Percentiles rank a stretch among this genome's conserved stretches.
Conservation (phyloP, 2,888 invertebrate species). For the Laothoe populi region DNA sequence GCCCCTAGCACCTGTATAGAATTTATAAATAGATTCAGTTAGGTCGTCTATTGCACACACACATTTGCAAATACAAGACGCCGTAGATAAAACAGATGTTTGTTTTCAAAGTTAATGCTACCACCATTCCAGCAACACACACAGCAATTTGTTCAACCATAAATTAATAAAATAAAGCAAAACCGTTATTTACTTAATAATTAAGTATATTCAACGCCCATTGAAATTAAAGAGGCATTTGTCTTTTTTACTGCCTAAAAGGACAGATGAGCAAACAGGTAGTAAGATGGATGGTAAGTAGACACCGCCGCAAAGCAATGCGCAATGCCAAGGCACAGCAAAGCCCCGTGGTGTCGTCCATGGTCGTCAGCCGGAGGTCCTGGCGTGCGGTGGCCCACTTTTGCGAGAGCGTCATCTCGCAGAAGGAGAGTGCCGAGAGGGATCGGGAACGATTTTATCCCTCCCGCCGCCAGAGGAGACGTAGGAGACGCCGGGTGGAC, state of each 20-base stretch:
- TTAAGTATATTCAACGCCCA: background rate
- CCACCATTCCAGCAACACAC: conserved; percentile 2
- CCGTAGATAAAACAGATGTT: conserved; percentile 27
- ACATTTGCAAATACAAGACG: conserved; percentile 23
- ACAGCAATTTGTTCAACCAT: background rate
- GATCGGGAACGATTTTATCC: too few species aligned
- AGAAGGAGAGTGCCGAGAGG: too few species aligned
- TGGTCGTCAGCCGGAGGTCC: too few species aligned
- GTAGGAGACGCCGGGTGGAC: too few species aligned
- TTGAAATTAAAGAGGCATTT: background rate
- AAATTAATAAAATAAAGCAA: conserved; percentile 7
- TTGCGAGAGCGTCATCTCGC: too few species aligned
- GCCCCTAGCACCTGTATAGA: conserved; percentile 70
- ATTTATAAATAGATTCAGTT: conserved; percentile 70
- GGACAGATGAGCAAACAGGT: too few species aligned
- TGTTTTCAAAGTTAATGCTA: conserved; percentile 18
- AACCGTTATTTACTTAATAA: background rate
- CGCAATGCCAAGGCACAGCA: too few species aligned
- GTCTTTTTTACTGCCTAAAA: background rate
- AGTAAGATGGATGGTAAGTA: too few species aligned
- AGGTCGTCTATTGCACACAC: conserved; percentile 52
- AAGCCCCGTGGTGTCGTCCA: too few species aligned
- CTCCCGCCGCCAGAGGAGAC: too few species aligned
- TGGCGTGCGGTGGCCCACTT: too few species aligned
- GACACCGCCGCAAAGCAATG: too few species aligned